Percentiles rank a stretch among this genome's conserved stretches.
Conservation (phyloP, 2,797 vertebrate species). For the Cirrhinus molitorella region DNA sequence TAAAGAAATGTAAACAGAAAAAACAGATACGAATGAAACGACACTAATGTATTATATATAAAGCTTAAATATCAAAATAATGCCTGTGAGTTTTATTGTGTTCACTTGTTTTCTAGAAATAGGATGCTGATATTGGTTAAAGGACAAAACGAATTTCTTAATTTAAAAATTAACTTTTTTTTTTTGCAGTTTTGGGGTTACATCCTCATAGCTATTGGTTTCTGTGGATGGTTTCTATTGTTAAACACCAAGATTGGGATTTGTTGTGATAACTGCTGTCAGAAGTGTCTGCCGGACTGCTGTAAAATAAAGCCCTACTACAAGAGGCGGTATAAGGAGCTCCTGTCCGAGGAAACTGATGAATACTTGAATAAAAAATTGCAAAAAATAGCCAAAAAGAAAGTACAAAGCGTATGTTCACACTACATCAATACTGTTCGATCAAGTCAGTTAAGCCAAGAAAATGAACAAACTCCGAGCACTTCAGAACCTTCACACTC, state of each 20-base stretch:
- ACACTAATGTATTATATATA: too few relatives aligned
- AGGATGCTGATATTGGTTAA: too few relatives aligned
- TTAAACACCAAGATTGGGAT: background rate
- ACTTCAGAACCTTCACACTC: too few relatives aligned
- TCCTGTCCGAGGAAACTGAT: constrained; percentile 15
- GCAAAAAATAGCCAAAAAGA: background rate
- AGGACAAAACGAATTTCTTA: too few relatives aligned
- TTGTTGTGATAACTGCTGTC: background rate
- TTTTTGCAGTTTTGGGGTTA: background rate
- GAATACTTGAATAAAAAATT: background rate
- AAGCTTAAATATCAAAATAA: too few relatives aligned
- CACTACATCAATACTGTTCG: background rate
- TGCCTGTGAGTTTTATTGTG: background rate
- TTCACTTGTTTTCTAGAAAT: too few relatives aligned
- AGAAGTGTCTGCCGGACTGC: background rate
- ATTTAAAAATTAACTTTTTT: too few relatives aligned
- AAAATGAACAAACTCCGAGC: too few relatives aligned
- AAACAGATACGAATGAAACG: too few relatives aligned
- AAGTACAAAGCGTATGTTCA: background rate
- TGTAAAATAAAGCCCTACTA: background rate
- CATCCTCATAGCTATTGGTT: background rate
- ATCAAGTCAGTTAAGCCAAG: background rate
- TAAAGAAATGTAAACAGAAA: too few relatives aligned
- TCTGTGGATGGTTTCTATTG: constrained; percentile 6
- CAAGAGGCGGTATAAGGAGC: background rate